Conservation (phyloP, 2,888 invertebrate species). For the Epiblema foenella region DNA sequence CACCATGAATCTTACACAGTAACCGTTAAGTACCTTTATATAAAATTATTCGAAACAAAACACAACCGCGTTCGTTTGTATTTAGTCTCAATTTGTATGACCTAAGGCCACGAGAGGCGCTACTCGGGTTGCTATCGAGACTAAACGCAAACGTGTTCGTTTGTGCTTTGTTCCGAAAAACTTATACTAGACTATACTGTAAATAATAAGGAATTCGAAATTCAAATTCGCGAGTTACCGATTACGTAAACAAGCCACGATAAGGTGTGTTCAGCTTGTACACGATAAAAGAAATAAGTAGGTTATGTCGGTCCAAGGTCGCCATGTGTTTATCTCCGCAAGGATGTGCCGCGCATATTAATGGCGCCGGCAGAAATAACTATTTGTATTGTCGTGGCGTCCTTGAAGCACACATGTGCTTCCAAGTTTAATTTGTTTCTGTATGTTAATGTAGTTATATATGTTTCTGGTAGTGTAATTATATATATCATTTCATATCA, state of each 20-base stretch:
- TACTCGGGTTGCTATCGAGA: too few species aligned
- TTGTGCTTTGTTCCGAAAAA: too few species aligned
- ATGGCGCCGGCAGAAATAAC: conserved; percentile 2
- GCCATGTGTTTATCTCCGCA: not conserved
- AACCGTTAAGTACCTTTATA: too few species aligned
- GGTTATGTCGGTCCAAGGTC: conserved; percentile 20
- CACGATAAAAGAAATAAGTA: conserved; percentile 13
- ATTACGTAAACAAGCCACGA: not conserved
- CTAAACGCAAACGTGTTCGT: too few species aligned
- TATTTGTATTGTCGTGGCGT: conserved; percentile 6
- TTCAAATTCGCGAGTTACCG: not conserved
- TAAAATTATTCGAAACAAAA: too few species aligned
- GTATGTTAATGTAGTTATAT: not conserved
- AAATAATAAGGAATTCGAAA: not conserved
- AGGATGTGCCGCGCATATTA: conserved; percentile 9
- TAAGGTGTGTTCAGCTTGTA: conserved; percentile 5
- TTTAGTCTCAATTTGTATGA: too few species aligned
- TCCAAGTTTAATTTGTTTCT: not conserved
- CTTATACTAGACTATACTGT: too few species aligned
- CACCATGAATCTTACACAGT: too few species aligned
- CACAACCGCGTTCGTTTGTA: too few species aligned
- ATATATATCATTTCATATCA: too few species aligned
- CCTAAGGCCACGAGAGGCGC: too few species aligned
- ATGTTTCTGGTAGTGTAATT: too few species aligned
- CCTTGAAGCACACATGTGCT: conserved; percentile 7